Percentiles rank a stretch among this genome's conserved stretches.
Evolutionary conservation across 2,888 invertebrate genomes (phyloP).

Genomic region (Perizoma affinitatum): DNA sequence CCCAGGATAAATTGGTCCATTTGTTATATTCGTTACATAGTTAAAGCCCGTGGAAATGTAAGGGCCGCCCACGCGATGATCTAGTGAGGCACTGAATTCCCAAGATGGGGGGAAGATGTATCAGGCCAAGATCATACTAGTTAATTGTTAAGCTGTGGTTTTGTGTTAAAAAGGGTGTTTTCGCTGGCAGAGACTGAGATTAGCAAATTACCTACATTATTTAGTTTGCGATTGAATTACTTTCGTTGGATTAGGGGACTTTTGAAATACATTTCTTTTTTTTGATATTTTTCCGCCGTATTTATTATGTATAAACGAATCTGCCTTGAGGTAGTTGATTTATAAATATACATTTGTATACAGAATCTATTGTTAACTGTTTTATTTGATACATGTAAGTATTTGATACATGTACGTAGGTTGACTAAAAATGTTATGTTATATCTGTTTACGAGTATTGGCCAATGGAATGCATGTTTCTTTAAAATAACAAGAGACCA

Average conservation of each 20-base stretch:
- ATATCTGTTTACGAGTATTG: too few species aligned
- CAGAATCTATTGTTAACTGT: too few species aligned
- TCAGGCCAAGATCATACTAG: not conserved
- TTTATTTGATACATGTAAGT: too few species aligned
- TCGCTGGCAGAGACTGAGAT: slow-evolving; percentile 22
- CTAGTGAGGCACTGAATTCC: slow-evolving; percentile 11
- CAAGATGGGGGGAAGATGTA: slow-evolving; percentile 12
- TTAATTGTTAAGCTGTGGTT: slow-evolving; percentile 10
- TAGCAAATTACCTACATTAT: slow-evolving; percentile 24
- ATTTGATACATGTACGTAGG: too few species aligned
- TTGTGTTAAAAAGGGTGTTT: slow-evolving; percentile 18
- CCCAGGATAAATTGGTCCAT: slow-evolving; percentile 43
- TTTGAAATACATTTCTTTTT: too few species aligned
- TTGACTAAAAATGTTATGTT: too few species aligned
- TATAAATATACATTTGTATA: slow-evolving; percentile 5
- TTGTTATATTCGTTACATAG: slow-evolving; percentile 43
- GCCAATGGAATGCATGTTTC: too few species aligned
- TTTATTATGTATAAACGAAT: too few species aligned
- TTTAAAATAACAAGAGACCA: too few species aligned
- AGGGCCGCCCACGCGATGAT: slow-evolving; percentile 26
- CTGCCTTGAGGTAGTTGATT: too few species aligned
- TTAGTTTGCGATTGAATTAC: slow-evolving; percentile 20
- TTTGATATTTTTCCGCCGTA: too few species aligned
- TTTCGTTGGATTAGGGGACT: too few species aligned
- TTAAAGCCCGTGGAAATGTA: slow-evolving; percentile 38